These are phyloP conservation scores for Leucoraja ocellata DNA, from an alignment of 2,797 vertebrate genomes.

Conservation along the genomic window DNA sequence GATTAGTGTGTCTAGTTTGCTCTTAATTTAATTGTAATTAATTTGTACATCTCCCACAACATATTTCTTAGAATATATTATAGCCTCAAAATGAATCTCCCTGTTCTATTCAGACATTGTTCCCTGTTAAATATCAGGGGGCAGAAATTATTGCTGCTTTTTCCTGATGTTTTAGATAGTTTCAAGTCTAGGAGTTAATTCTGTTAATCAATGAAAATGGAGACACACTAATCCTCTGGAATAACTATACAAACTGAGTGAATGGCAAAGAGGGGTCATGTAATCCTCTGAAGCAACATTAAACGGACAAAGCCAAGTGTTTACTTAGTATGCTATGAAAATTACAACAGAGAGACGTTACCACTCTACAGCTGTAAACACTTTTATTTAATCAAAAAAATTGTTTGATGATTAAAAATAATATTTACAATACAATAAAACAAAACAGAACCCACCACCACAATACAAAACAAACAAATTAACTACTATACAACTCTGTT, in stretches of 20 bases:
- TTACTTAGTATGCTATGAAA: neutral
- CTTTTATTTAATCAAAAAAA: neutral
- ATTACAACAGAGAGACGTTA: neutral
- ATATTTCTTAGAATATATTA: neutral
- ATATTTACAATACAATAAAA: too few relatives aligned
- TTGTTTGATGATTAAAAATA: too few relatives aligned
- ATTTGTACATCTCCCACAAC: too few relatives aligned
- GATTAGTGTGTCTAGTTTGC: too few relatives aligned
- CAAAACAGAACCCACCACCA: too few relatives aligned
- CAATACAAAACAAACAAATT: too few relatives aligned
- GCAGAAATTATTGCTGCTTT: neutral
- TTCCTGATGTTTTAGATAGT: neutral
- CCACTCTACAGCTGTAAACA: neutral
- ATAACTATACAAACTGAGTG: neutral
- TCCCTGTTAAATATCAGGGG: neutral
- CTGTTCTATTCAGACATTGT: neutral
- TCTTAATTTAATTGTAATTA: too few relatives aligned
- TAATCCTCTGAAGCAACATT: neutral
- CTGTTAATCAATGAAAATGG: neutral
- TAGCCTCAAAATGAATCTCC: neutral
- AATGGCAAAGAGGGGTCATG: neutral
- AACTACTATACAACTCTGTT: too few relatives aligned
- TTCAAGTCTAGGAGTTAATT: neutral
- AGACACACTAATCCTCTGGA: neutral
- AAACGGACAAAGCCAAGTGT: neutral